Percentiles rank a stretch among this genome's conserved stretches.
phyloP scores from a whole-genome alignment of 2,888 invertebrate genomes.

The Coleophora deauratella region DNA sequence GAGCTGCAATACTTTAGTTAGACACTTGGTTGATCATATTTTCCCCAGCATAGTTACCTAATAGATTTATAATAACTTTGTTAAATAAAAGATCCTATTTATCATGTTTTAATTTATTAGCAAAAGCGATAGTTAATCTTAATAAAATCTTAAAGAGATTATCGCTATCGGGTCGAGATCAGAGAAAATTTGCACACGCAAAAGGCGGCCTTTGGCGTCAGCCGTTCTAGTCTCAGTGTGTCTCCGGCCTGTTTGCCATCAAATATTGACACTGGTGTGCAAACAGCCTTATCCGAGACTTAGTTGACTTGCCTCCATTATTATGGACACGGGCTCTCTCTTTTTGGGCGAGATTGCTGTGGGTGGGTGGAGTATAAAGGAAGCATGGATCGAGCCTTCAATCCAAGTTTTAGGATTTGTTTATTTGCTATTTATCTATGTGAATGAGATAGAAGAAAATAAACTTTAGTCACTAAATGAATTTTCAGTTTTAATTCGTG shows the following conservation, averaged over 20 bases:
- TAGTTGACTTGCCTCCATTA: conserved; percentile 49
- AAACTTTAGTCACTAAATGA: no score
- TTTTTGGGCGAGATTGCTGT: not conserved
- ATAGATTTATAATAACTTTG: no score
- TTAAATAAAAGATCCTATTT: no score
- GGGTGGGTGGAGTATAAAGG: no score
- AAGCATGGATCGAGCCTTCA: conserved; percentile 4
- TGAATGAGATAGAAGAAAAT: no score
- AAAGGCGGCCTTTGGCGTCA: conserved; percentile 42
- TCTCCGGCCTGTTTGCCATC: conserved; percentile 52
- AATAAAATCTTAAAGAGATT: conserved; percentile 51
- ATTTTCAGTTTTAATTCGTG: no score
- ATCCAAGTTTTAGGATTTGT: no score
- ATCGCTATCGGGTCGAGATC: conserved; percentile 53
- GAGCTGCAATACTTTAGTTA: no score
- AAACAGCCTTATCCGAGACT: conserved; percentile 63
- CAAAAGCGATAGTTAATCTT: conserved; percentile 42
- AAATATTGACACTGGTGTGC: conserved; percentile 56
- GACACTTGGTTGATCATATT: no score
- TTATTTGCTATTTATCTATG: no score
- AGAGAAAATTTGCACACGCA: conserved; percentile 60
- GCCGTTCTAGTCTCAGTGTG: conserved; percentile 35
- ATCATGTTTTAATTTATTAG: no score
- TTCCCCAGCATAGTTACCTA: no score
- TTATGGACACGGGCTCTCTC: conserved; percentile 12